Evolutionary conservation across 2,113 vertebrate species (phyloP), one percentile per base, ranked within the genome.

Genomic region (Hippocampus mohnikei): DNA sequence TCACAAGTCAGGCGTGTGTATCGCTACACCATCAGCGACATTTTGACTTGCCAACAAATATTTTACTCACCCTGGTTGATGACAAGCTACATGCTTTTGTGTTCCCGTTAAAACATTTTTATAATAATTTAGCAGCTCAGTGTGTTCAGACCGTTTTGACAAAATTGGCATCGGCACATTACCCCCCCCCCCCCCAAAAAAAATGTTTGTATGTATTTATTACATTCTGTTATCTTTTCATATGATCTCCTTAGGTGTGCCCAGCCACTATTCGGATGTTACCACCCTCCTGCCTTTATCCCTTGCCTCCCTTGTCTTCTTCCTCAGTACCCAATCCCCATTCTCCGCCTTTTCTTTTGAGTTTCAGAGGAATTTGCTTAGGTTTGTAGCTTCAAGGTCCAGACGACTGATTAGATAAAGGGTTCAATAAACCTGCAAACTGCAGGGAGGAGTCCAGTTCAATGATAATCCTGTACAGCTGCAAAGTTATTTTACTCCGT

Each of bases 331-430:
- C 27, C 58, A 60, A 29, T 37, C 20, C 25, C 41, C 67, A 13
- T 10, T 41, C 20, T 40, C 56, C 48, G 3, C 60, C 21, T n/a
- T 44, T 12, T 72, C 66, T 61, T 69, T 37, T 27, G 2, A 44
- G 55, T 81, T 75, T 75, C 67, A 67, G 59, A 75, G 80, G 85
- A 88, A 84, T 85, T 78, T 53, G 40, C 8, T 11, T 59, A 70
- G 37, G 75, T 77, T 84, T 87, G 18, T 71, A 75, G 85, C 86
- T 88, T 84, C 90, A 90, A 90, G 85, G 89, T 90, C 78, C 85
- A 84, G 79, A 60, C 78, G 1, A 64, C 50, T 50, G 87, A 88
- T 90, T 79, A 91, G 90, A 89, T 88, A 88, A 88, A 80, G 74
- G 74, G 78, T 79, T 87, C 78, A 88, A 84, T 87, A 84, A 83